These are phyloP conservation scores for Scytalopus superciliaris DNA, from an alignment of 2,113 vertebrate species.

Conservation along the genomic window DNA sequence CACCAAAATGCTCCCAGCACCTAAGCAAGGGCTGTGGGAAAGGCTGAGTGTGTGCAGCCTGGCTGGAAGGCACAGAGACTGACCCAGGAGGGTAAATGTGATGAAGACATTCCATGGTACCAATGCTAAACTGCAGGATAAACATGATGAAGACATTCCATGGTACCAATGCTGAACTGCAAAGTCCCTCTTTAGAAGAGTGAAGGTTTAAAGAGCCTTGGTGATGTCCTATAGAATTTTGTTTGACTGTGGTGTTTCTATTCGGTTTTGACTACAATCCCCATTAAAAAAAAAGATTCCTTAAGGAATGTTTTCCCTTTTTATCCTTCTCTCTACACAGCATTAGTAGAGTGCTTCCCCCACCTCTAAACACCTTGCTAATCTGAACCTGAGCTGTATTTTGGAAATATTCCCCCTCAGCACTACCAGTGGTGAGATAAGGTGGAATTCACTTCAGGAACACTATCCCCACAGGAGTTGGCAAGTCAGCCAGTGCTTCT, in stretches of 20 bases:
- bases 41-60: fast-evolving
- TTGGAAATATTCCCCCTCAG: background rate
- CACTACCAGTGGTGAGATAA: background rate
- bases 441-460: background rate
- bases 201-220: background rate
- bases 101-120: background rate
- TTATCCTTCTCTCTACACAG: background rate
- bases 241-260: background rate
- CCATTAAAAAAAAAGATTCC: background rate
- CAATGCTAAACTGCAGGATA: background rate
- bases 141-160: background rate
- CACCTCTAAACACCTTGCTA: background rate
- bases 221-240: background rate
- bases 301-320: background rate
- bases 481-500: background rate
- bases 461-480: background rate
- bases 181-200: background rate
- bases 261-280: background rate
- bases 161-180: background rate
- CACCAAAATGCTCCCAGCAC: background rate
- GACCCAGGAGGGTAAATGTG: background rate
- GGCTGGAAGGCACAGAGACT: slow-evolving; percentile 15
- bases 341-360: background rate
- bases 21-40: background rate
- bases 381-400: background rate